Conservation (phyloP, 2,113 vertebrate species). For the Aleadryas rufinucha region DNA sequence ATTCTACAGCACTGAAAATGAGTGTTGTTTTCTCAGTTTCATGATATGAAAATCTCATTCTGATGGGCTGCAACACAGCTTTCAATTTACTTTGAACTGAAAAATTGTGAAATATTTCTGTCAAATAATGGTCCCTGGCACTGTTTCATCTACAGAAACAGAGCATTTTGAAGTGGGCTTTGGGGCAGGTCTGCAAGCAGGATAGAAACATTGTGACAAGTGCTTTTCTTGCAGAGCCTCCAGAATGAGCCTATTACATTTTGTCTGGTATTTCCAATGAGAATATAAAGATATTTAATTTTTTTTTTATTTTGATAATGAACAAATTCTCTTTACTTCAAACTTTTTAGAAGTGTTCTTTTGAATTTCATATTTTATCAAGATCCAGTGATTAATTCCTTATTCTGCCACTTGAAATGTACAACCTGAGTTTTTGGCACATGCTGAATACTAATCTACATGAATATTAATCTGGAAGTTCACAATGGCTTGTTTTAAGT, state of each 20-base stretch:
- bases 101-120: neutral
- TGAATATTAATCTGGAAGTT: neutral
- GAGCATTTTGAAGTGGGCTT: neutral
- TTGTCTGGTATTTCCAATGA: neutral
- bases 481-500: neutral
- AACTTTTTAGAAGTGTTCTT: neutral
- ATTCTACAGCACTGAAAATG: neutral
- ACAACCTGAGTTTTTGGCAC: neutral
- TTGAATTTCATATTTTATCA: neutral
- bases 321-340: neutral
- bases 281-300: neutral
- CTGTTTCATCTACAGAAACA: neutral
- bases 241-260: neutral
- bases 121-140: neutral
- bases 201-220: neutral
- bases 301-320: neutral
- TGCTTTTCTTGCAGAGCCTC: neutral
- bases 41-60: neutral
- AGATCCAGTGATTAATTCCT: neutral
- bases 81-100: neutral
- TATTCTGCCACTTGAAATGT: neutral
- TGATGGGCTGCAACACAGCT: neutral
- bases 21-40: neutral
- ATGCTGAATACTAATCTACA: fast-evolving
- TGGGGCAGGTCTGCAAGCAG: neutral